Evolutionary conservation across 1,140 invertebrate genomes (phyloP), one percentile per base, ranked within the genome.

Genomic region (Macrocentrus cingulum): DNA sequence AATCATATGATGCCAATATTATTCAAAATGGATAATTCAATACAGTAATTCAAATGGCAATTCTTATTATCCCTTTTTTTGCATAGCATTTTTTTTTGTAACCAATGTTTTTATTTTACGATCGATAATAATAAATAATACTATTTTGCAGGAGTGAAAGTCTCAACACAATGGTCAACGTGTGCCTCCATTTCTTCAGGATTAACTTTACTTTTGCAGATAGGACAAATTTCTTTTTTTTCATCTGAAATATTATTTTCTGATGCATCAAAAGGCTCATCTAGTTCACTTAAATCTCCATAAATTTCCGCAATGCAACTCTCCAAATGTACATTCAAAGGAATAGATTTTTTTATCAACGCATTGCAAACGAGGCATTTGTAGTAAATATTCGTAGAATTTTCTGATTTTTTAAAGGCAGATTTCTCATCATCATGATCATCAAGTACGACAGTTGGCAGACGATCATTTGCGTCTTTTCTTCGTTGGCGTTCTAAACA

Each of bases 331-430:
- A 82, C 76, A 65, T 81, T 76, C n/a, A 88, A 63, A n/a, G 69
- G 74, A 1, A 77, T 58, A 25, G 72, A 77, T 52, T 68, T 66
- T 25, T 72, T 63, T 32, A 88, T 75, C 32, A 72, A 63, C 37
- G 74, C 73, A 18, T 82, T 82, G 68, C 88, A 90, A 52, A 84
- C 83, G 18, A 88, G 83, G 74, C 88, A 90, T 18, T 63, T 64
- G 15, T 65, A 68, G 25, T 18, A 39, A 37, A 68, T 68, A 2
- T 49, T 56, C 2, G 72, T 59, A 49, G 19, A 46, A 1, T 63
- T 66, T 22, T 66, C 62, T 11, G 68, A 60, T 25, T 34, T 25
- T 22, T 66, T 64, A 7, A 63, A 68, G 2, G 73, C 67, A n/a
- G 62, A 60, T 20, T 64, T 55, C 45, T 55, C 54, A 36, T 52